Evolutionary conservation across 1,140 invertebrate genomes (phyloP).

Genomic region (Diabrotica virgifera): DNA sequence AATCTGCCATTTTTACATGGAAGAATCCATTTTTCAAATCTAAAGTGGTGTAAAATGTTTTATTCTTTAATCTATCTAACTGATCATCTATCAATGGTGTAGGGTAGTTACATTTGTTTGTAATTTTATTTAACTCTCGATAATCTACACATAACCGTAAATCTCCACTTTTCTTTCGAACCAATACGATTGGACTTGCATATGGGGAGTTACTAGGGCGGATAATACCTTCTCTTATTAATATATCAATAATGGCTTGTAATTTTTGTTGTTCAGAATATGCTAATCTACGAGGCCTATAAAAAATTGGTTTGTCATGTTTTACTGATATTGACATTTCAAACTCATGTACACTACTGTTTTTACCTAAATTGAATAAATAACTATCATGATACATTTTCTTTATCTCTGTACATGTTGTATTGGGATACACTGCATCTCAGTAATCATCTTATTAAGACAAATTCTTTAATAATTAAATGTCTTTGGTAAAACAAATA

Average conservation of each 20-base stretch:
- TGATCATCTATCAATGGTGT: constrained; percentile 45
- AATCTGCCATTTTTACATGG: constrained; percentile 39
- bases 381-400: too few relatives aligned
- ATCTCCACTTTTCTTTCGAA: constrained; percentile 33
- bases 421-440: too few relatives aligned
- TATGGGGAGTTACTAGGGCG: constrained; percentile 1
- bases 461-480: too few relatives aligned
- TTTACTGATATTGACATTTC: too few relatives aligned
- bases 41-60: constrained; percentile 35
- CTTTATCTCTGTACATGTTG: too few relatives aligned
- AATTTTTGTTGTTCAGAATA: too few relatives aligned
- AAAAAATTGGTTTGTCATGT: too few relatives aligned
- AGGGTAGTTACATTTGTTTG: constrained; percentile 36
- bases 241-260: constrained; percentile 36
- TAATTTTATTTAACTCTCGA: constrained; percentile 38
- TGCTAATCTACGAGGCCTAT: too few relatives aligned
- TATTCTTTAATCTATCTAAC: constrained; percentile 31
- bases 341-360: too few relatives aligned
- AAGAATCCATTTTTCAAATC: constrained; percentile 37
- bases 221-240: constrained; percentile 28
- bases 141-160: constrained; percentile 41
- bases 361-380: too few relatives aligned
- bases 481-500: too few relatives aligned
- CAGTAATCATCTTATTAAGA: too few relatives aligned
- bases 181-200: neutral